These are phyloP conservation scores for Terrapene triunguis DNA, from an alignment of 2,113 vertebrate species.

Conservation along the genomic window DNA sequence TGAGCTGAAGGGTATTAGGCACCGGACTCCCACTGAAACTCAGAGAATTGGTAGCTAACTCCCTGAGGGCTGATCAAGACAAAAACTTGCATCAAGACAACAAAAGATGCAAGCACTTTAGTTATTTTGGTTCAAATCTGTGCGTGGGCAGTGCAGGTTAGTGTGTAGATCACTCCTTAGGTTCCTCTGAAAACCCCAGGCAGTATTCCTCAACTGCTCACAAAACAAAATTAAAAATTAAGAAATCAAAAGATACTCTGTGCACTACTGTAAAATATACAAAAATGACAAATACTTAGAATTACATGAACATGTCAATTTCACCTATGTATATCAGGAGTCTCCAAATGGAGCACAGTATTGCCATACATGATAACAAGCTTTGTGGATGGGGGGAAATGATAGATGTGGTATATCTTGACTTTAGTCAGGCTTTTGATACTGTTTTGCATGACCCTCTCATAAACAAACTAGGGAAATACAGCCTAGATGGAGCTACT, in stretches of 20 bases:
- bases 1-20: neutral
- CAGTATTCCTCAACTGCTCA: neutral
- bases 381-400: neutral
- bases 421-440: neutral
- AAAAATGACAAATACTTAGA: neutral
- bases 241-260: neutral
- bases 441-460: neutral
- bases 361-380: neutral
- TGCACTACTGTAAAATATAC: neutral
- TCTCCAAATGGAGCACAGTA: neutral
- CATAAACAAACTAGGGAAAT: neutral
- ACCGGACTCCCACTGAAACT: neutral
- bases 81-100: neutral
- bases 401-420: neutral
- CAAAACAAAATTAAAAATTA: neutral
- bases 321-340: neutral
- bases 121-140: neutral
- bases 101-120: neutral
- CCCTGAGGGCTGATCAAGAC: neutral
- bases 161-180: neutral
- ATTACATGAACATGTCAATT: neutral
- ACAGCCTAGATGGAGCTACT: neutral
- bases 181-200: neutral
- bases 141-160: neutral
- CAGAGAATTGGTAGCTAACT: accelerated